Conservation (phyloP, 2,888 invertebrate genomes). For the Choristoneura rosaceana region DNA sequence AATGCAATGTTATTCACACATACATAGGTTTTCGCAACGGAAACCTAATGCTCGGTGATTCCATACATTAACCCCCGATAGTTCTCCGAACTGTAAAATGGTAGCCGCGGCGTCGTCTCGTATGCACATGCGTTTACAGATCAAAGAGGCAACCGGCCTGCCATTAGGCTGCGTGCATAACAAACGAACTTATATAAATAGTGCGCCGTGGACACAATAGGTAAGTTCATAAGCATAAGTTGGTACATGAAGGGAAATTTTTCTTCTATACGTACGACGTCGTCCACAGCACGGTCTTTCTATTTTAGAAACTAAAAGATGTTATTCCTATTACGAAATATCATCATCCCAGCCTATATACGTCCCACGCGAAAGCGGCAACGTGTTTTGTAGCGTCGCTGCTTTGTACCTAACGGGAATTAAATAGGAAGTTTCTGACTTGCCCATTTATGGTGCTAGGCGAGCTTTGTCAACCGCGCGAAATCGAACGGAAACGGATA, state of each 20-base stretch:
- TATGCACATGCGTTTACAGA: conserved; percentile 48
- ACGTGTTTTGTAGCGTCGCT: not conserved
- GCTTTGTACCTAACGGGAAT: conserved; percentile 9
- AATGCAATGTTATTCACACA: conserved; percentile 2
- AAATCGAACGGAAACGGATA: conserved; percentile 63
- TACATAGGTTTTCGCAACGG: conserved; percentile 16
- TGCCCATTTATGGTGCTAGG: conserved; percentile 27
- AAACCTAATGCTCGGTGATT: conserved; percentile 35
- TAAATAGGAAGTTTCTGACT: conserved; percentile 23
- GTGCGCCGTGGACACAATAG: conserved; percentile 7
- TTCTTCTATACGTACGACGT: not conserved
- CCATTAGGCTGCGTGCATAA: conserved; percentile 38
- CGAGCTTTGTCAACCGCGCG: conserved; percentile 41
- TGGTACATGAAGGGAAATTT: not conserved
- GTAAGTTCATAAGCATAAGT: not conserved
- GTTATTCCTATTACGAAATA: too few species aligned
- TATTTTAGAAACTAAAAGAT: too few species aligned
- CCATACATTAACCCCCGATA: conserved; percentile 37
- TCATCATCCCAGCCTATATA: too few species aligned
- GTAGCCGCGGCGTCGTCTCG: conserved; percentile 43
- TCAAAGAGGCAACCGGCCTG: conserved; percentile 54
- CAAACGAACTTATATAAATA: conserved; percentile 38
- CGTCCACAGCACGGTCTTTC: not conserved
- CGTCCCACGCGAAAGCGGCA: not conserved
- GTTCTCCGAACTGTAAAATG: conserved; percentile 52